Evolutionary conservation across 2,797 vertebrate genomes (phyloP), one percentile per base, ranked within the genome.

Genomic region (Botia kubotai): DNA sequence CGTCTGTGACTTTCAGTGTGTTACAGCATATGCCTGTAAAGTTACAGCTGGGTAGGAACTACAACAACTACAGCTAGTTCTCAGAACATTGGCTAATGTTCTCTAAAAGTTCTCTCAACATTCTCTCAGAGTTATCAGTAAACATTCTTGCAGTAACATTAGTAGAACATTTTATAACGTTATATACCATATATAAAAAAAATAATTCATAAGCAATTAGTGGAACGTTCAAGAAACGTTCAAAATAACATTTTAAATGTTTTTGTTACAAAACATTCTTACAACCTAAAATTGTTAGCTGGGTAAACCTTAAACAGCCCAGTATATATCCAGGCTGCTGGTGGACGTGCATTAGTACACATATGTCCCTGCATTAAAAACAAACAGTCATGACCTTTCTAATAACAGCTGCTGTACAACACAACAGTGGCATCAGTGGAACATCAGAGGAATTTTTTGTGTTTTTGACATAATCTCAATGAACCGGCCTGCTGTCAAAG

Each of bases 311-410:
- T 39, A 68, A 57, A 77, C 0, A 36, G 23, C 23, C 23, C 23
- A 26, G 23, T 26, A 26, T 26, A 26, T 2, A 26, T 26, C 23
- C 23, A 26, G 23, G 23, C 23, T 4, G 3, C 16, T 48, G 39
- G 23, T 74, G 17, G 29, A 6, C 21, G n/a, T 12, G 29, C 29
- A 65, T 65, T 65, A 65, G 13, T 17, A 17, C 62, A 65, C 19
- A 12, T 36, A 57, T 68, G 33, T 26, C 39, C 2, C 19, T 57
- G 14, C 19, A 65, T 69, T 11, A 69, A 69, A 23, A 12, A 39
- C 57, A 36, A 29, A 58, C 65, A 48, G 65, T 26, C 23, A 65
- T 68, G 52, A 1, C 52, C 46, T 68, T 57, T 69, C 53, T 57
- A 29, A 26, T 67, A 52, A 6, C 13, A 48, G 29, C 23, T n/a